A percentile compares a stretch with the other conserved stretches of the same genome.
Conservation (phyloP, 2,113 vertebrate genomes). For the Pogonocichla stellata region DNA sequence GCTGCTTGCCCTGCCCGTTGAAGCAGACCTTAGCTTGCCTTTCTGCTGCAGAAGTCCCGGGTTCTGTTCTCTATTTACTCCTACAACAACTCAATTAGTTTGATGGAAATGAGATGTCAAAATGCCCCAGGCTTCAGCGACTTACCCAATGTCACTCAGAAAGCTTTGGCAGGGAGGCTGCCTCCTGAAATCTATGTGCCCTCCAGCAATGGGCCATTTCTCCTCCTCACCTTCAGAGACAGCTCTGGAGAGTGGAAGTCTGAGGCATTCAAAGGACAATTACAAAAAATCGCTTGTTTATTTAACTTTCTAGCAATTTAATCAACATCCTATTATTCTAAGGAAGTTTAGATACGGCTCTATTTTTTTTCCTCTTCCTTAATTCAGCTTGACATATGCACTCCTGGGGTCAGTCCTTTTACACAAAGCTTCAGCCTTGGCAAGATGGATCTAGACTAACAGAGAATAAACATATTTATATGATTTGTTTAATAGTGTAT, state of each 20-base stretch:
- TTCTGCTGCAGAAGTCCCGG: not conserved
- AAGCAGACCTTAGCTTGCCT: not conserved
- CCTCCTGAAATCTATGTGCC: not conserved
- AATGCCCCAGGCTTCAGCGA: slow-evolving; percentile 19
- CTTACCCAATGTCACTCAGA: slow-evolving; percentile 13
- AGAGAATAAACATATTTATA: not conserved
- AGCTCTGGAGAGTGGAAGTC: not conserved
- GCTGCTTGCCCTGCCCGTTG: not conserved
- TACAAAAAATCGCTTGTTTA: not conserved
- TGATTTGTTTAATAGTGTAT: slow-evolving; percentile 39
- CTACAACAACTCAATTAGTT: slow-evolving; percentile 49
- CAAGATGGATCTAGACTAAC: not conserved
- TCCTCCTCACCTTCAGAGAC: not conserved
- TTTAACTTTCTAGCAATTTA: slow-evolving; percentile 50
- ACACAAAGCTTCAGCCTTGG: slow-evolving; percentile 17
- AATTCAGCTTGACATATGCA: slow-evolving; percentile 12
- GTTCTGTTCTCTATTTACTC: slow-evolving; percentile 27
- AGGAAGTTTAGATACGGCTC: not conserved
- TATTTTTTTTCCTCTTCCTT: not conserved
- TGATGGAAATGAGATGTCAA: slow-evolving; percentile 57
- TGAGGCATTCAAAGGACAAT: not conserved
- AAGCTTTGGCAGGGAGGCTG: not conserved
- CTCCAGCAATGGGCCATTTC: not conserved
- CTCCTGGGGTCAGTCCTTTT: slow-evolving; percentile 17
- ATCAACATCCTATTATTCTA: slow-evolving; percentile 54